phyloP scores from a whole-genome alignment of 2,888 invertebrate species.

The Rhamnusium bicolor region DNA sequence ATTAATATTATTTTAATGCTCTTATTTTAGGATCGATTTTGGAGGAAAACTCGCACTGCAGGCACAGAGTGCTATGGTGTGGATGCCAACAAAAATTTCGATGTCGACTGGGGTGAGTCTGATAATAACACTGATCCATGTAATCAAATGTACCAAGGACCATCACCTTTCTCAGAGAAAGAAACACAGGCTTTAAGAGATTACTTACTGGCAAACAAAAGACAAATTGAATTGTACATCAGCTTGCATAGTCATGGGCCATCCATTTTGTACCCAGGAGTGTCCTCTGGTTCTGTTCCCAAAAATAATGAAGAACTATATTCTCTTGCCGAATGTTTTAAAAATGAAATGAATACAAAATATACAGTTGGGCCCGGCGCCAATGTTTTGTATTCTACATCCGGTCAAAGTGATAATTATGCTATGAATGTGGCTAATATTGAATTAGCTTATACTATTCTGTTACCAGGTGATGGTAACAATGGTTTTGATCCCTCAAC shows the following conservation, averaged over 20 bases:
- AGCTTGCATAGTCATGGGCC: conserved; percentile 84
- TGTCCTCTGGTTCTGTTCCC: conserved; percentile 70
- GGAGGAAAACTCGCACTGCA: conserved; percentile 58
- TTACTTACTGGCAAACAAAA: conserved; percentile 72
- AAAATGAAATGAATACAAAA: background rate
- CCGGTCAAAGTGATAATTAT: background rate
- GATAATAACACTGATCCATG: background rate
- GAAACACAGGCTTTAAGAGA: conserved; percentile 77
- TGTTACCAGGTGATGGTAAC: background rate
- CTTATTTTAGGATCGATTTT: conserved; percentile 55
- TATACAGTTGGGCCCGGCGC: background rate
- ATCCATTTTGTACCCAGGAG: conserved; percentile 81
- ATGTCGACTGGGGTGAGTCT: conserved; percentile 50
- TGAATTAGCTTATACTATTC: background rate
- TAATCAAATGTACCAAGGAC: conserved; percentile 68
- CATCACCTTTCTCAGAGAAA: conserved; percentile 70
- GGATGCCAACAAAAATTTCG: conserved; percentile 71
- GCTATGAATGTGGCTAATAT: background rate
- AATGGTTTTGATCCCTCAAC: conserved; percentile 76
- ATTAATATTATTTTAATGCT: background rate
- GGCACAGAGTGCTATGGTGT: conserved; percentile 47
- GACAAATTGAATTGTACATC: conserved; percentile 77
- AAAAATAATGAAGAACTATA: background rate
- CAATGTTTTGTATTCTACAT: background rate
- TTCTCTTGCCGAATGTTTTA: background rate